phyloP scores from a whole-genome alignment of 2,113 vertebrate genomes.

The Drymodes brunneopygia region DNA sequence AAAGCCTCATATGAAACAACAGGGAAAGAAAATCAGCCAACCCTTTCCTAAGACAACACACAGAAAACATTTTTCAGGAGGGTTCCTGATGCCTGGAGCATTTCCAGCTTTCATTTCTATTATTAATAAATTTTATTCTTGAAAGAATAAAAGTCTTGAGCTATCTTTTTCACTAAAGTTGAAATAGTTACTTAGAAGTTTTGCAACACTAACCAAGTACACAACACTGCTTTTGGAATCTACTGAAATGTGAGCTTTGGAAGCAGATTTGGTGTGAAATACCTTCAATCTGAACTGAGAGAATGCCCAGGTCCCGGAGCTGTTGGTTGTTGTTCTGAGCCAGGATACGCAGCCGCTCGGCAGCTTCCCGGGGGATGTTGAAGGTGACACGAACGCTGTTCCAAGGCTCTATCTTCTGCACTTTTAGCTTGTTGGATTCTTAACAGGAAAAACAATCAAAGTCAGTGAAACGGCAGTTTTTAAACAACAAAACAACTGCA shows the following conservation, averaged over 20 bases:
- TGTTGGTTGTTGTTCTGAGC: conserved; percentile 98
- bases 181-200: background rate
- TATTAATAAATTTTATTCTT: background rate
- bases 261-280: background rate
- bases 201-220: background rate
- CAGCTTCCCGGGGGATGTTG: conserved; percentile 95
- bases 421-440: conserved; percentile 83
- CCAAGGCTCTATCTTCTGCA: conserved; percentile 92
- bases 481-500: background rate
- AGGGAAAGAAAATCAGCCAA: background rate
- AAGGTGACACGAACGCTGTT: conserved; percentile 98
- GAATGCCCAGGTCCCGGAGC: conserved; percentile 94
- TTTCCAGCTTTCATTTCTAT: background rate
- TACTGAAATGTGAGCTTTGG: background rate
- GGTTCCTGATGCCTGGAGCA: background rate
- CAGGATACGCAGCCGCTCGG: conserved; percentile 88
- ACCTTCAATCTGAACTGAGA: conserved; percentile 99
- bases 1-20: background rate
- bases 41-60: background rate
- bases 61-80: background rate
- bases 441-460: background rate
- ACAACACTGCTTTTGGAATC: background rate
- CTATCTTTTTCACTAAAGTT: background rate
- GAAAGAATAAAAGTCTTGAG: background rate
- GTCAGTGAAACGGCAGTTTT: background rate